These are phyloP conservation scores for Apis cerana DNA, from an alignment of 1,140 invertebrate species.

Conservation along the genomic window DNA sequence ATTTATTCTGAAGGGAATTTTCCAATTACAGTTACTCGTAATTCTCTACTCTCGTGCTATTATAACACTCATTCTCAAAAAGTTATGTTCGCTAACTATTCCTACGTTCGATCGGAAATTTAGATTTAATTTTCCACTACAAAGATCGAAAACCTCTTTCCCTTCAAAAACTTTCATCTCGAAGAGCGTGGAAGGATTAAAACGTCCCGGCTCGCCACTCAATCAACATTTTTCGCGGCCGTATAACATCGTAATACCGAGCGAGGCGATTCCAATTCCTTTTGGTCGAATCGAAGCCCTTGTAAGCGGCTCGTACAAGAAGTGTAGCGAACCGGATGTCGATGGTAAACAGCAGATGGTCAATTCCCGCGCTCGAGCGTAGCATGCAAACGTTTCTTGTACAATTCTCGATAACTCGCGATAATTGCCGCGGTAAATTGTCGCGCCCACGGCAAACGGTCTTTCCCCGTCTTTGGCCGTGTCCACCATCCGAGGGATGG, in stretches of 20 bases:
- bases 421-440: constrained; percentile 50
- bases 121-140: too few relatives aligned
- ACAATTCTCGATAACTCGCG: constrained; percentile 48
- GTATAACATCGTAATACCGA: background rate
- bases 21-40: too few relatives aligned
- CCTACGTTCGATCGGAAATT: too few relatives aligned
- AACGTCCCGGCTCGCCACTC: too few relatives aligned
- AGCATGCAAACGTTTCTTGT: constrained; percentile 39
- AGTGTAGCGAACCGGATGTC: constrained; percentile 33
- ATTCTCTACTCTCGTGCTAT: too few relatives aligned
- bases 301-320: constrained; percentile 1
- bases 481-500: too few relatives aligned
- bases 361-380: background rate
- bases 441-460: background rate
- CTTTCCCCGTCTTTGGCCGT: background rate
- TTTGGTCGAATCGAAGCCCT: background rate
- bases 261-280: constrained; percentile 9
- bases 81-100: too few relatives aligned
- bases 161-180: too few relatives aligned
- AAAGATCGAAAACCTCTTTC: too few relatives aligned
- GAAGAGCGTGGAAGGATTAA: too few relatives aligned
- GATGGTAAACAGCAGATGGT: constrained; percentile 32
- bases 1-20: too few relatives aligned
- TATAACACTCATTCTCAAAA: too few relatives aligned
- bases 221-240: background rate